Base-by-base conservation (phyloP, 2,113 vertebrate genomes). In the Pitta sordida region DNA sequence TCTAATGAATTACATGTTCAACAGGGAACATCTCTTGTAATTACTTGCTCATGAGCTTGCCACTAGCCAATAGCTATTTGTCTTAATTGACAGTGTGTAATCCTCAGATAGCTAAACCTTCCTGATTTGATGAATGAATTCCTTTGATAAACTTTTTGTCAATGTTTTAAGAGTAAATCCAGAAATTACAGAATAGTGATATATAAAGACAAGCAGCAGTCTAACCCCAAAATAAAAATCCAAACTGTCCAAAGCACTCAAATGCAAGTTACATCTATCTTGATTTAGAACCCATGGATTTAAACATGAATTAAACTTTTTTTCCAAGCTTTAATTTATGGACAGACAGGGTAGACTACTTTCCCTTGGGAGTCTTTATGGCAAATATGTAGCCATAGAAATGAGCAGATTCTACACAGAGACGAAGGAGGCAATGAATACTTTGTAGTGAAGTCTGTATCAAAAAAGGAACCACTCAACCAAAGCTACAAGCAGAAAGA, bases 11-110 rank as follows among this genome's bases (percentile, higher is more conserved):
- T 76, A 20, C 5, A 4, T 49, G 77, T 74, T 86, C 37, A 94
- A 88, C 51, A 63, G 23, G 59, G 51, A 87, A 84, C 44, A 84
- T 64, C 76, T 92, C 90, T 52, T 78, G n/a, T 63, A 91, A 95
- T 85, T 88, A 83, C 63, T 77, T 80, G 46, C 29, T 90, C 67
- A 48, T 11, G 7, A 85, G 37, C 75, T 86, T 76, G 53, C 46
- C 59, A 86, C 12, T 55, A 86, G 51, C 67, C 91, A 96, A 73
- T 79, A 93, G 73, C 67, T 76, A 68, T 90, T 90, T 71, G 39
- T 56, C 48, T 68, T 63, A 93, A 95, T 37, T 86, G 77, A 75
- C 86, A 90, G 8, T 10, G 32, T 56, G 11, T n/a, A 94, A 32
- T 68, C 59, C 69, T 82, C 76, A 64, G 78, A 64, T 12, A 84